These are phyloP conservation scores for Panagrolaimus sp. DNA, from an alignment of 1,140 invertebrate species.

Conservation along the genomic window DNA sequence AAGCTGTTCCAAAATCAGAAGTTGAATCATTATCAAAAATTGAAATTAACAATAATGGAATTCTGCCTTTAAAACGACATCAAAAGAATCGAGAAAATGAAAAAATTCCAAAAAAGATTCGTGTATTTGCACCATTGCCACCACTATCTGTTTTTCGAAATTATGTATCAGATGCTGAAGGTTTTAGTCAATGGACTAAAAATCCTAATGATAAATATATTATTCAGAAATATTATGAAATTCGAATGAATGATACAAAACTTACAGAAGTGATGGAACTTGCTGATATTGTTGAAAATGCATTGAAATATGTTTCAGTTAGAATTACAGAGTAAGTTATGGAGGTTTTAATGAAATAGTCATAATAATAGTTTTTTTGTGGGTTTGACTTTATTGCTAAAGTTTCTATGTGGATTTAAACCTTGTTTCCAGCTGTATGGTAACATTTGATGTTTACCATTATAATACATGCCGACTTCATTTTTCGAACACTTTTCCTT, in stretches of 20 bases:
- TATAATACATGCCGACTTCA: no score
- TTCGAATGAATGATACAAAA: constrained; percentile 87
- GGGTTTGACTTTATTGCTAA: no score
- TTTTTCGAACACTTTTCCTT: no score
- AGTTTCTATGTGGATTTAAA: no score
- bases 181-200: constrained; percentile 64
- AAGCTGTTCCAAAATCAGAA: no score
- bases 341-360: no score
- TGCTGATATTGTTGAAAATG: constrained; percentile 70
- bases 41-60: constrained; percentile 70
- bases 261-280: constrained; percentile 81
- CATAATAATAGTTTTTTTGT: no score
- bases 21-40: no score
- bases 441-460: no score
- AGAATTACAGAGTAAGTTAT: constrained; percentile 30
- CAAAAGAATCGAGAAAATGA: background rate
- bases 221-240: constrained; percentile 79
- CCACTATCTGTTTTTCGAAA: constrained; percentile 63
- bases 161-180: constrained; percentile 61
- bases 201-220: constrained; percentile 88
- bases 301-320: constrained; percentile 55
- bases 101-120: constrained; percentile 21
- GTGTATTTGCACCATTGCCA: constrained; percentile 60
- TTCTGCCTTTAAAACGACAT: no score
- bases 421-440: no score